Conservation (phyloP, 1,140 invertebrate species). For the Theocolax elegans region DNA sequence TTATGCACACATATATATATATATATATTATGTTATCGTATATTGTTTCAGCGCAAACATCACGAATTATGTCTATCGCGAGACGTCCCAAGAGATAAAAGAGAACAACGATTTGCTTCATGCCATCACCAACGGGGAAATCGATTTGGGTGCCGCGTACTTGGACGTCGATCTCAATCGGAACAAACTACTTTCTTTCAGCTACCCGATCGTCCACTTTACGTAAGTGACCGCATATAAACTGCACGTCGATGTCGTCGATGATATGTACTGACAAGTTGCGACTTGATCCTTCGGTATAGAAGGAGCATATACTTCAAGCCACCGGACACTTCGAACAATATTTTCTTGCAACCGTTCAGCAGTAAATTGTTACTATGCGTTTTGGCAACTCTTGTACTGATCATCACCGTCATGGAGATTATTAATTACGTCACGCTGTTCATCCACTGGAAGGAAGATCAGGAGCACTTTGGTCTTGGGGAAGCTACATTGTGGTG, state of each 20-base stretch:
- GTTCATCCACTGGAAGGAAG: conserved; percentile 51
- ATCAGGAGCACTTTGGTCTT: conserved; percentile 59
- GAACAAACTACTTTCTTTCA: conserved; percentile 70
- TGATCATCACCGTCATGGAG: conserved; percentile 67
- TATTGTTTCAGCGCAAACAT: conserved; percentile 22
- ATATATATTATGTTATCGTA: conserved; percentile 2
- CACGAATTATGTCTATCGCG: not conserved
- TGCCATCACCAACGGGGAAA: conserved; percentile 67
- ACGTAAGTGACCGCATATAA: conserved; percentile 64
- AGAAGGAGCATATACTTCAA: conserved; percentile 75
- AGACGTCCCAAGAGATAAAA: conserved; percentile 65
- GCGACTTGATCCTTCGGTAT: too few relatives aligned
- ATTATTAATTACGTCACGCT: conserved; percentile 63
- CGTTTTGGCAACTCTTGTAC: conserved; percentile 66
- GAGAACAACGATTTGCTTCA: conserved; percentile 72
- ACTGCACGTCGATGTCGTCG: too few relatives aligned
- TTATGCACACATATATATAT: not conserved
- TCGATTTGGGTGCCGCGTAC: conserved; percentile 72
- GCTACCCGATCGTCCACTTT: conserved; percentile 71
- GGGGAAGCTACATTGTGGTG: conserved; percentile 71
- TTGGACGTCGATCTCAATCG: conserved; percentile 68
- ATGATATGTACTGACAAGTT: too few relatives aligned
- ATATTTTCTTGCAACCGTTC: conserved; percentile 74
- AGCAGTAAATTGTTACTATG: conserved; percentile 67
- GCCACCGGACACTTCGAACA: conserved; percentile 70